Percentiles rank a stretch among this genome's conserved stretches.
Evolutionary conservation across 2,888 invertebrate genomes (phyloP).

Genomic region (Lottia gigantea): DNA sequence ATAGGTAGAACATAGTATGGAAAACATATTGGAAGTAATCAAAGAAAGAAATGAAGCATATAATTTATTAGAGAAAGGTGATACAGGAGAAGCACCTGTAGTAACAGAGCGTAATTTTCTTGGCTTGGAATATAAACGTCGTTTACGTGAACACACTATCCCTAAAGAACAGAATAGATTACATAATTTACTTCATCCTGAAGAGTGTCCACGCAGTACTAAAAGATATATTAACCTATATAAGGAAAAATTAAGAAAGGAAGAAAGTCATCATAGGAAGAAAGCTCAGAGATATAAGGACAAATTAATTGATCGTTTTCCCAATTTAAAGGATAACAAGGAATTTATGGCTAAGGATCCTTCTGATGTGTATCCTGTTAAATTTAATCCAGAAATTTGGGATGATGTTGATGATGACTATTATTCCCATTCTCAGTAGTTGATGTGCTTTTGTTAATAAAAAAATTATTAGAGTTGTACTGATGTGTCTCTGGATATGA

Average conservation of each 20-base stretch:
- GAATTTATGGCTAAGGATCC: background rate
- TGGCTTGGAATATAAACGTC: conserved; percentile 41
- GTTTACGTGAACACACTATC: conserved; percentile 39
- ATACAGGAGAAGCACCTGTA: conserved; percentile 39
- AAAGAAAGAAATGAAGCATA: conserved; percentile 93
- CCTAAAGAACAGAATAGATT: conserved; percentile 42
- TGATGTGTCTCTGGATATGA: no score
- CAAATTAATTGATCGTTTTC: conserved; percentile 31
- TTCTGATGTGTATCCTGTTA: no score
- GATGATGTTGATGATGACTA: no score
- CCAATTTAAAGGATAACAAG: conserved; percentile 31
- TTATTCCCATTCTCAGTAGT: no score
- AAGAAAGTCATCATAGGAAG: conserved; percentile 13
- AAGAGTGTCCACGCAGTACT: conserved; percentile 18
- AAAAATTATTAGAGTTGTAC: no score
- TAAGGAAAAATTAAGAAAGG: conserved; percentile 39
- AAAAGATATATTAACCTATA: conserved; percentile 41
- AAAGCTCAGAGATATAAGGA: background rate
- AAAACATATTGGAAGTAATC: conserved; percentile 88
- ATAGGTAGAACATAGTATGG: conserved; percentile 91
- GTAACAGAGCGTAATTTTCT: conserved; percentile 42
- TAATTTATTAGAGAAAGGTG: conserved; percentile 79
- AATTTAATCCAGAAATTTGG: no score
- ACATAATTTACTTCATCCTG: conserved; percentile 32
- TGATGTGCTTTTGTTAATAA: no score